A percentile compares a stretch with the other conserved stretches of the same genome.
Evolutionary conservation across 2,113 vertebrate genomes (phyloP).

Genomic region (Chroicocephalus ridibundus): DNA sequence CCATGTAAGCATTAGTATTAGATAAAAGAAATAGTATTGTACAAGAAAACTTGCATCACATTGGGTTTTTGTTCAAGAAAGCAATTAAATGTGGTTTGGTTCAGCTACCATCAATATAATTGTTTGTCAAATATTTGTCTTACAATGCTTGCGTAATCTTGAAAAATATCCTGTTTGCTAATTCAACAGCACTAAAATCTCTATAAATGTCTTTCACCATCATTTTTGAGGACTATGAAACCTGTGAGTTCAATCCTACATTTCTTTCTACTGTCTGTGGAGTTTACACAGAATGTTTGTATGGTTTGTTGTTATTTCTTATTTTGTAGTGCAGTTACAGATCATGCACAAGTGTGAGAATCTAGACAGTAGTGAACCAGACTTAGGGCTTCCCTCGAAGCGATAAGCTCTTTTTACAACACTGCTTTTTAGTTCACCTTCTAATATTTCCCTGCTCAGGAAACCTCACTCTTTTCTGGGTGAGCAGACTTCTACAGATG

Average conservation of each 20-base stretch:
- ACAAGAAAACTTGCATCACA: not conserved
- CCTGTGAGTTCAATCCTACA: not conserved
- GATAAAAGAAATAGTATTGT: not conserved
- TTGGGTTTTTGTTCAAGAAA: not conserved
- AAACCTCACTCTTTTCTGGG: not conserved
- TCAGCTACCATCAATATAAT: not conserved
- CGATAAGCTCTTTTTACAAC: not conserved
- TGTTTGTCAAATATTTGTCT: not conserved
- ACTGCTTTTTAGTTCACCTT: not conserved
- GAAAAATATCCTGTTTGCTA: not conserved
- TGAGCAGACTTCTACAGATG: not conserved
- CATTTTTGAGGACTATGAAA: not conserved
- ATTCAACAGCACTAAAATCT: not conserved
- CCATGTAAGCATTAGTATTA: not conserved
- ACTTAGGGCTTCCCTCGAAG: not conserved
- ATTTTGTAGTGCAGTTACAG: not conserved
- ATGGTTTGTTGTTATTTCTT: not conserved
- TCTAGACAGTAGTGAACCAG: not conserved
- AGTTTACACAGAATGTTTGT: not conserved
- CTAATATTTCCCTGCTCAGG: not conserved
- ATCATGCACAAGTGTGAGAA: not conserved
- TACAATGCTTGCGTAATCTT: not conserved
- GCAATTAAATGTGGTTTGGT: not conserved
- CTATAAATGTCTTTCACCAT: not conserved
- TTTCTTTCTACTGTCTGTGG: not conserved